Conservation (phyloP, 2,888 invertebrate species). For the Dioctria linearis region DNA sequence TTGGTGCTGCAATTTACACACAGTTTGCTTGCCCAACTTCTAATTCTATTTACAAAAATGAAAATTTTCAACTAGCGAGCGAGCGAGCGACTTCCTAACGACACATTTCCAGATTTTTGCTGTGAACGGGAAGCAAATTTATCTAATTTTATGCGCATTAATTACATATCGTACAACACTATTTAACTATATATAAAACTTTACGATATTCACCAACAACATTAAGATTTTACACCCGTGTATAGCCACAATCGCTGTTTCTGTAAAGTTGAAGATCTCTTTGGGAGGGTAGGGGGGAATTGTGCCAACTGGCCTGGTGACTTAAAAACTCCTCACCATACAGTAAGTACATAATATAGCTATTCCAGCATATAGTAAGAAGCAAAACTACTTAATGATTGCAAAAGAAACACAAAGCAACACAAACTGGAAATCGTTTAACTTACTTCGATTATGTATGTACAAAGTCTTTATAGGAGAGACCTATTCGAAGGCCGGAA, state of each 20-base stretch:
- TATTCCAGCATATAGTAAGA: neutral
- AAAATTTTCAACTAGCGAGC: too few relatives aligned
- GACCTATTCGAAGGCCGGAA: slow-evolving; percentile 22
- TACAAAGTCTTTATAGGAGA: neutral
- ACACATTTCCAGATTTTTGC: too few relatives aligned
- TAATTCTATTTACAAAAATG: too few relatives aligned
- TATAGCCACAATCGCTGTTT: neutral
- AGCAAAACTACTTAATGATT: slow-evolving; percentile 14
- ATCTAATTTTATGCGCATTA: slow-evolving; percentile 35
- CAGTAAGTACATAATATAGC: too few relatives aligned
- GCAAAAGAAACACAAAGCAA: slow-evolving; percentile 14
- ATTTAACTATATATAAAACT: slow-evolving; percentile 10
- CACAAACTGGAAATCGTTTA: slow-evolving; percentile 25
- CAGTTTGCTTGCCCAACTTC: too few relatives aligned
- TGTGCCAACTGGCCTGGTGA: slow-evolving; percentile 32
- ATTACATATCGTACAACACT: slow-evolving; percentile 8
- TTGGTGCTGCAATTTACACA: too few relatives aligned
- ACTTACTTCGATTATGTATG: slow-evolving; percentile 1
- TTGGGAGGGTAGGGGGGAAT: neutral
- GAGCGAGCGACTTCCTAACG: too few relatives aligned
- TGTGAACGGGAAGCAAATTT: slow-evolving; percentile 1
- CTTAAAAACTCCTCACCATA: slow-evolving; percentile 10
- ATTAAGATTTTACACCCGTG: slow-evolving; percentile 8
- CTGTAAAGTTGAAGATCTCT: neutral
- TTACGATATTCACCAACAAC: slow-evolving; percentile 3